Conservation (phyloP, 2,113 vertebrate genomes). For the Hippocampus mohnikei region DNA sequence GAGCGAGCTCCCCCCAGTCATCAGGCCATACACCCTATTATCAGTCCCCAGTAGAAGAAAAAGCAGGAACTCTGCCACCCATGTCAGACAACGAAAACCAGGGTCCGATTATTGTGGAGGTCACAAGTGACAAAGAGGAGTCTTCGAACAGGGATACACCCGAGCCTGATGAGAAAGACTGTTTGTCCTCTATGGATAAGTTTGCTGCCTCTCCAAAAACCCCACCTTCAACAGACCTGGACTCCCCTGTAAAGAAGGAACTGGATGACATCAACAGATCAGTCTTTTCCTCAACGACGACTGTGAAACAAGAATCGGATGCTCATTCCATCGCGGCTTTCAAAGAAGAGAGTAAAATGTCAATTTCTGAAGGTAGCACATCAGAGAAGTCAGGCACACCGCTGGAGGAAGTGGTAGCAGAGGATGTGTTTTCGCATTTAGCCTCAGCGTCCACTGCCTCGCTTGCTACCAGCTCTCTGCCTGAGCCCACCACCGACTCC, state of each 20-base stretch:
- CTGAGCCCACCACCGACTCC: slow-evolving; percentile 91
- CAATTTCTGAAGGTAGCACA: slow-evolving; percentile 93
- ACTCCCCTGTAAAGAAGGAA: slow-evolving; percentile 68
- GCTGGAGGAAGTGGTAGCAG: slow-evolving; percentile 88
- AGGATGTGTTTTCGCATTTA: slow-evolving; percentile 94
- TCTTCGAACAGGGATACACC: slow-evolving; percentile 79
- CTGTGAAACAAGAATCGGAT: slow-evolving; percentile 74
- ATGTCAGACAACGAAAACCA: slow-evolving; percentile 63
- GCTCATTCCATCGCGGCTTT: slow-evolving; percentile 75
- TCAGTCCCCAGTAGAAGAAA: slow-evolving; percentile 94
- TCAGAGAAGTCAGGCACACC: slow-evolving; percentile 94
- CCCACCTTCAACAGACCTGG: slow-evolving; percentile 71
- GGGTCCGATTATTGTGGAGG: slow-evolving; percentile 81
- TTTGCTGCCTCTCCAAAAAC: slow-evolving; percentile 76
- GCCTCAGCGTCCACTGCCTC: slow-evolving; percentile 94
- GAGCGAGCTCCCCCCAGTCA: slow-evolving; percentile 86
- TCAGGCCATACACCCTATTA: slow-evolving; percentile 96
- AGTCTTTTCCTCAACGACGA: slow-evolving; percentile 39
- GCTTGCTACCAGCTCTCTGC: slow-evolving; percentile 91
- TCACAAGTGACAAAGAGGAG: slow-evolving; percentile 83
- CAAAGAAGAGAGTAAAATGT: slow-evolving; percentile 97
- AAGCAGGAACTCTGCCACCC: slow-evolving; percentile 71
- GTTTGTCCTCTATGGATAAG: slow-evolving; percentile 77
- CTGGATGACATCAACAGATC: slow-evolving; percentile 62
- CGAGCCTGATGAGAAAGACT: slow-evolving; percentile 80